Evolutionary conservation across 2,888 invertebrate genomes (phyloP).

Genomic region (Tinea pellionella): DNA sequence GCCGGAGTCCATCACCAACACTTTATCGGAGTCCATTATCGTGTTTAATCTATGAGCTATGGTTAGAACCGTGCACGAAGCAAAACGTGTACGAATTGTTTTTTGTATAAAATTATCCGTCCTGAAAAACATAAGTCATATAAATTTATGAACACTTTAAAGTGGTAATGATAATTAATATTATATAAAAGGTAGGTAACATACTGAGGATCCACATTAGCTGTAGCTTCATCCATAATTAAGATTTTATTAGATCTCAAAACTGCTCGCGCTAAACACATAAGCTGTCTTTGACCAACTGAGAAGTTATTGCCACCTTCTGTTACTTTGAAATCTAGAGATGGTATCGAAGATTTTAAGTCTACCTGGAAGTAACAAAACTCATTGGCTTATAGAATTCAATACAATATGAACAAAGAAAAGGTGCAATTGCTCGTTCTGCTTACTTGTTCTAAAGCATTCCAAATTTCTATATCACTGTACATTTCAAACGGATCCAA

Average conservation of each 20-base stretch:
- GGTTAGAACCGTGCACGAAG: constrained; percentile 79
- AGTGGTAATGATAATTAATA: neutral
- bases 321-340: constrained; percentile 76
- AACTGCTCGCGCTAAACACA: constrained; percentile 90
- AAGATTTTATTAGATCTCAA: constrained; percentile 85
- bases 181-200: too few relatives aligned
- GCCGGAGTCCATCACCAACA: constrained; percentile 65
- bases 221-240: constrained; percentile 93
- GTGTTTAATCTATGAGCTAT: constrained; percentile 86
- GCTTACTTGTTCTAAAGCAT: constrained; percentile 76
- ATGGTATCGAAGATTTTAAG: constrained; percentile 74
- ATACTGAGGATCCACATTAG: constrained; percentile 88
- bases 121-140: constrained; percentile 16
- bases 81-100: constrained; percentile 77
- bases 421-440: too few relatives aligned
- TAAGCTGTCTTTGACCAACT: constrained; percentile 89
- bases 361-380: constrained; percentile 72
- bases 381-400: too few relatives aligned
- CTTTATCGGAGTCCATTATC: constrained; percentile 81
- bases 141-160: too few relatives aligned
- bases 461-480: constrained; percentile 76
- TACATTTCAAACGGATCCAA: constrained; percentile 77
- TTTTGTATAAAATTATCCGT: constrained; percentile 79
- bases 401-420: constrained; percentile 17
- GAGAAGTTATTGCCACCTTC: constrained; percentile 87